Conservation (phyloP, 2,797 vertebrate species). For the Scolopax rusticola region DNA sequence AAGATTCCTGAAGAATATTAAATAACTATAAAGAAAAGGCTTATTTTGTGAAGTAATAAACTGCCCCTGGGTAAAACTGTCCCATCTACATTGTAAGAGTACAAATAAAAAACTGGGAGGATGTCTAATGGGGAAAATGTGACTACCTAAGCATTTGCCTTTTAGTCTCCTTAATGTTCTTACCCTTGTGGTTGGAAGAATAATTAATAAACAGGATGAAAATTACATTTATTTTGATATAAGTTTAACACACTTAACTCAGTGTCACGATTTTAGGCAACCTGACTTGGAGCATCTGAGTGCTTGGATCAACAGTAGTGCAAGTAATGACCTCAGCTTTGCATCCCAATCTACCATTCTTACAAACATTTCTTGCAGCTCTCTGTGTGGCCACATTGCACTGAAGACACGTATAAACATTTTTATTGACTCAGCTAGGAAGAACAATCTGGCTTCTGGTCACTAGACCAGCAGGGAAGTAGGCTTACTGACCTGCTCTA, state of each 20-base stretch:
- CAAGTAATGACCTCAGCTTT: not conserved
- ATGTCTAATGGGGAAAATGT: rapidly evolving
- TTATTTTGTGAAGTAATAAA: not conserved
- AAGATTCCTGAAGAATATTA: not conserved
- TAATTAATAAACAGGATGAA: not conserved
- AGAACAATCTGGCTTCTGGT: not conserved
- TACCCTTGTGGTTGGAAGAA: not conserved
- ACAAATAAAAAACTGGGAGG: not conserved
- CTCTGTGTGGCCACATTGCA: not conserved
- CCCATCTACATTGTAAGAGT: not conserved
- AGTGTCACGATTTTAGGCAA: not conserved
- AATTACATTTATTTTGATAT: not conserved
- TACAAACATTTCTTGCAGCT: not conserved
- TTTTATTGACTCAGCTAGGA: slow-evolving; percentile 52
- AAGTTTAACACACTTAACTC: not conserved
- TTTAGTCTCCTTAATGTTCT: not conserved
- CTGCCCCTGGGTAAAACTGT: not conserved
- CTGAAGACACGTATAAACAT: slow-evolving; percentile 29
- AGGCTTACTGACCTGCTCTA: not conserved
- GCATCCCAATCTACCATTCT: not conserved
- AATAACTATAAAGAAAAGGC: not conserved
- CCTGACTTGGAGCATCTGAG: not conserved
- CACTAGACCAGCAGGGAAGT: not conserved
- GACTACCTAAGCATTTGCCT: not conserved
- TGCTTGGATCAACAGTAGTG: not conserved